These are phyloP conservation scores for Belonocnema kinseyi DNA, from an alignment of 1,140 invertebrate species.

Conservation along the genomic window DNA sequence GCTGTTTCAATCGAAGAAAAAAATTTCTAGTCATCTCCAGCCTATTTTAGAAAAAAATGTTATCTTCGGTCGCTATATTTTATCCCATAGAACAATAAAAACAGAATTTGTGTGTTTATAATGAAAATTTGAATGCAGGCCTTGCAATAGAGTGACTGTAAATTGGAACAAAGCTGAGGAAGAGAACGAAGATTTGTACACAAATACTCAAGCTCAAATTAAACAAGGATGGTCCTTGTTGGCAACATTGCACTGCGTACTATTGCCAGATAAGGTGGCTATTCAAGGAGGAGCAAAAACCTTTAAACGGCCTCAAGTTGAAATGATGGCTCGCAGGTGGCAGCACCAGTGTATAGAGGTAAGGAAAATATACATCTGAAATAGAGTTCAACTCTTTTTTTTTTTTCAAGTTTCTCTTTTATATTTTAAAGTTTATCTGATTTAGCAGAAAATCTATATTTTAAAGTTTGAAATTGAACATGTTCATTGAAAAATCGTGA, in stretches of 20 bases:
- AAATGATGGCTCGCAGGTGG: constrained; percentile 98
- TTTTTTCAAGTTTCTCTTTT: no score
- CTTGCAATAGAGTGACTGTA: constrained; percentile 70
- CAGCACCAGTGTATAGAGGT: constrained; percentile 99
- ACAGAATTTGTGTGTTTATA: background rate
- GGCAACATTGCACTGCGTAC: constrained; percentile 96
- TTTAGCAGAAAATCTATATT: no score
- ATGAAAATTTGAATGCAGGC: constrained; percentile 48
- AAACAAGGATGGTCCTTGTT: constrained; percentile 98
- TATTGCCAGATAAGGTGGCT: constrained; percentile 93
- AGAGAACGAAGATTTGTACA: constrained; percentile 87
- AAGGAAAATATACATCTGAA: constrained; percentile 11
- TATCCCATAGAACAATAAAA: no score
- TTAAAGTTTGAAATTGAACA: no score
- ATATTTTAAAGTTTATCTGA: no score
- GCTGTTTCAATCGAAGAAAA: no score
- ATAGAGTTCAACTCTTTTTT: no score
- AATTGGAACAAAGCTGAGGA: constrained; percentile 84
- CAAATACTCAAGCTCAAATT: constrained; percentile 91
- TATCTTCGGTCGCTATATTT: no score
- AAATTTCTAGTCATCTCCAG: no score
- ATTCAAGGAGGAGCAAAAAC: constrained; percentile 82
- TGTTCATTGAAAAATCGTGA: no score
- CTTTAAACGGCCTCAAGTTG: constrained; percentile 95
- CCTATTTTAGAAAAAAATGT: no score